These are phyloP conservation scores for Cryptus viduatorius DNA, from an alignment of 2,888 invertebrate genomes.

Conservation along the genomic window DNA sequence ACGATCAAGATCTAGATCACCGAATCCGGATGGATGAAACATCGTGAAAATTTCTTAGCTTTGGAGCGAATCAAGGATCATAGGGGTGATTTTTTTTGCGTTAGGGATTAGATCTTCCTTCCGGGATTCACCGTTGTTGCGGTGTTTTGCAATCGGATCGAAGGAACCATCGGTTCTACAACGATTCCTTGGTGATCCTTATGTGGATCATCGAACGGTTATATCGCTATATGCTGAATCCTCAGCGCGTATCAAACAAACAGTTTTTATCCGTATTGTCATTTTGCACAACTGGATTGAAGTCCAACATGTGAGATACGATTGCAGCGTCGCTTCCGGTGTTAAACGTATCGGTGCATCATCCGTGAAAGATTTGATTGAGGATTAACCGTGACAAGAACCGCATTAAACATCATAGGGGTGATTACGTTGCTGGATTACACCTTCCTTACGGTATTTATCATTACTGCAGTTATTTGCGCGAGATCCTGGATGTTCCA, in stretches of 20 bases:
- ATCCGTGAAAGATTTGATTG: background rate
- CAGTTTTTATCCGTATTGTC: background rate
- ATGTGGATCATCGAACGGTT: constrained; percentile 23
- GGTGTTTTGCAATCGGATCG: background rate
- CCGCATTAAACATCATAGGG: no score
- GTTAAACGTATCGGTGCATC: background rate
- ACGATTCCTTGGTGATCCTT: background rate
- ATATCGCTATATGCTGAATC: background rate
- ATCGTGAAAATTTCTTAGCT: background rate
- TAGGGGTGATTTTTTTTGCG: background rate
- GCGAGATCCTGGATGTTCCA: no score
- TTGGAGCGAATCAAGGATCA: background rate
- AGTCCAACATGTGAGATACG: background rate
- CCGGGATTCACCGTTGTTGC: background rate
- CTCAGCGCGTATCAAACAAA: background rate
- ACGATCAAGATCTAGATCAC: constrained; percentile 46
- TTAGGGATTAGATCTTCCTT: background rate
- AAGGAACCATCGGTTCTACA: background rate
- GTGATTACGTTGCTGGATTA: no score
- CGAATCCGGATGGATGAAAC: constrained; percentile 11
- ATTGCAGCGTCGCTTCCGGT: background rate
- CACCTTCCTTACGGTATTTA: no score
- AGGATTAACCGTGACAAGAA: background rate
- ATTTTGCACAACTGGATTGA: no score
- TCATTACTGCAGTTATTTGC: no score